These are phyloP conservation scores for Siniperca scherzeri DNA, from an alignment of 2,797 vertebrate genomes.

Conservation along the genomic window DNA sequence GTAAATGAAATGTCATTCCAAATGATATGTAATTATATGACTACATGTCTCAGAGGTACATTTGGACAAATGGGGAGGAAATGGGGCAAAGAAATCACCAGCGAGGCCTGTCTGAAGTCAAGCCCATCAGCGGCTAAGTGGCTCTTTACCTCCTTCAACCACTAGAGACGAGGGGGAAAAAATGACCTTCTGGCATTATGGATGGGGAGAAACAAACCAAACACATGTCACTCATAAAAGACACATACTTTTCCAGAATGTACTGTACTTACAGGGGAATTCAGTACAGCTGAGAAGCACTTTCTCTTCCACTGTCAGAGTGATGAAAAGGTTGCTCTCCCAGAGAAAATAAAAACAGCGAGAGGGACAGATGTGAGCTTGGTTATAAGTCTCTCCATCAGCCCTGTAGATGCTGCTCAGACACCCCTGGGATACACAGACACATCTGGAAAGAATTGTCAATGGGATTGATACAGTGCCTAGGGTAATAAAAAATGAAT, in stretches of 20 bases:
- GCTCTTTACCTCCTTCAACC: conserved; percentile 82
- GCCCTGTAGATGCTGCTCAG: conserved; percentile 71
- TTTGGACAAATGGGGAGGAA: conserved; percentile 75
- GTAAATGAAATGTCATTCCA: conserved; percentile 66
- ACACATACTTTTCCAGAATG: conserved; percentile 52
- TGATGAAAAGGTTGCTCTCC: conserved; percentile 82
- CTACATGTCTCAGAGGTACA: conserved; percentile 75
- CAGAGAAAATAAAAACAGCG: conserved; percentile 44
- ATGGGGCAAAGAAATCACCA: conserved; percentile 75
- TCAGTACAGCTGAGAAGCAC: conserved; percentile 64
- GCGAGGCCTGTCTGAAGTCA: conserved; percentile 50
- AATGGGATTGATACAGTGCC: conserved; percentile 79
- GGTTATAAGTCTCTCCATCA: conserved; percentile 77
- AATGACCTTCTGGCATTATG: conserved; percentile 77
- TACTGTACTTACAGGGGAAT: conserved; percentile 66
- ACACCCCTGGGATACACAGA: conserved; percentile 74
- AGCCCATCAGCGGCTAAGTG: conserved; percentile 81
- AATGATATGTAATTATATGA: conserved; percentile 75
- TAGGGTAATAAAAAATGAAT: conserved; percentile 86
- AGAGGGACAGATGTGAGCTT: conserved; percentile 84
- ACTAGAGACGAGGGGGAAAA: conserved; percentile 62
- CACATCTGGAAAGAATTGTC: conserved; percentile 87
- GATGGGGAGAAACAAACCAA: conserved; percentile 69
- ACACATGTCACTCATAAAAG: conserved; percentile 65
- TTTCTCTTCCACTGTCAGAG: conserved; percentile 72